Conservation (phyloP, 1,140 invertebrate genomes). For the Coelopa frigida region DNA sequence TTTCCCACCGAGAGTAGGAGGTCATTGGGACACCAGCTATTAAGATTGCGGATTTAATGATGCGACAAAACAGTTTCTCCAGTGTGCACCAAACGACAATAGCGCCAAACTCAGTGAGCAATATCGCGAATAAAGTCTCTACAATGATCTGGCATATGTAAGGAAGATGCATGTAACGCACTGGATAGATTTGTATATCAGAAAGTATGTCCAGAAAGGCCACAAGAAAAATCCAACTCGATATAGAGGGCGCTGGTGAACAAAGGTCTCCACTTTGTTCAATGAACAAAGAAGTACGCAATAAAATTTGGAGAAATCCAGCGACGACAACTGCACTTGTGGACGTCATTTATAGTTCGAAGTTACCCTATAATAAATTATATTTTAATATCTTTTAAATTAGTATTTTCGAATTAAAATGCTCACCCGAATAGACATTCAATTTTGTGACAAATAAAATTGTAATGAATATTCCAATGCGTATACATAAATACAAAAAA, state of each 20-base stretch:
- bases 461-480: too few species aligned
- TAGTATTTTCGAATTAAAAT: too few species aligned
- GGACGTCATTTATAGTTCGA: constrained; percentile 2
- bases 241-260: constrained; percentile 5
- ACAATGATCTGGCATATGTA: constrained; percentile 9
- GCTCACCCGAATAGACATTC: too few species aligned
- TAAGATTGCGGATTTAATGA: constrained; percentile 6
- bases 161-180: constrained; percentile 12
- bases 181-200: constrained; percentile 9
- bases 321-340: constrained; percentile 6
- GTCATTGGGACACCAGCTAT: not conserved
- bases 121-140: constrained; percentile 8
- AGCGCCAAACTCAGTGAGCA: constrained; percentile 10
- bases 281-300: constrained; percentile 12
- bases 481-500: not conserved
- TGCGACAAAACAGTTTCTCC: constrained; percentile 8
- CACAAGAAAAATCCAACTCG: constrained; percentile 15
- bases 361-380: not conserved
- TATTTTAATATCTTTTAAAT: not conserved
- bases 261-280: constrained; percentile 6
- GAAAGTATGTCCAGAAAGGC: constrained; percentile 11
- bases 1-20: constrained; percentile 4
- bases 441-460: constrained; percentile 7
- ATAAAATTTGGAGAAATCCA: constrained; percentile 6
- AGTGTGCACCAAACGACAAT: constrained; percentile 13